Percentiles rank a stretch among this genome's conserved stretches.
Evolutionary conservation across 2,888 invertebrate species (phyloP).

Genomic region (Machimus rusticus): DNA sequence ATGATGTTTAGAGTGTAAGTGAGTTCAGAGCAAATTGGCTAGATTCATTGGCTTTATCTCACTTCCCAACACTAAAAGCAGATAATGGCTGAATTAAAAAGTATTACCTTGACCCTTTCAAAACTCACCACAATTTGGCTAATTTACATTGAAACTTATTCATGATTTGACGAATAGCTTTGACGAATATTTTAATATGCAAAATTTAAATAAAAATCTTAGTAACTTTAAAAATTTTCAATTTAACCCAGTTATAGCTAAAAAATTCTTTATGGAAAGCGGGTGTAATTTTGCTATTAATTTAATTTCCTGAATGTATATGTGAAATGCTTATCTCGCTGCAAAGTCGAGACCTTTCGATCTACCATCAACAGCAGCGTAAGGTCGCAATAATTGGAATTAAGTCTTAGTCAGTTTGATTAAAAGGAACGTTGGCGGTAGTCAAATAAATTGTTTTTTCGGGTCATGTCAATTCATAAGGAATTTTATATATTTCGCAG

Average conservation of each 20-base stretch:
- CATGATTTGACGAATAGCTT: background rate
- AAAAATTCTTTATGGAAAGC: background rate
- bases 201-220: background rate
- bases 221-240: background rate
- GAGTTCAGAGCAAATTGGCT: background rate
- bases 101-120: background rate
- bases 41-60: background rate
- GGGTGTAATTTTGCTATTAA: background rate
- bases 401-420: background rate
- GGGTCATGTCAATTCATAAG: background rate
- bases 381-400: background rate
- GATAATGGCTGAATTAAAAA: background rate
- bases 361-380: background rate
- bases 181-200: background rate
- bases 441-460: background rate
- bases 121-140: background rate
- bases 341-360: background rate
- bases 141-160: background rate
- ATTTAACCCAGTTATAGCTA: background rate
- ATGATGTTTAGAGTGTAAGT: background rate
- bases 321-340: background rate
- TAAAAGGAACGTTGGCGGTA: background rate
- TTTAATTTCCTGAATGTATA: background rate
- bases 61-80: background rate
- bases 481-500: background rate